Evolutionary conservation across 2,888 invertebrate species (phyloP).

Genomic region (Drosophila meridiana): DNA sequence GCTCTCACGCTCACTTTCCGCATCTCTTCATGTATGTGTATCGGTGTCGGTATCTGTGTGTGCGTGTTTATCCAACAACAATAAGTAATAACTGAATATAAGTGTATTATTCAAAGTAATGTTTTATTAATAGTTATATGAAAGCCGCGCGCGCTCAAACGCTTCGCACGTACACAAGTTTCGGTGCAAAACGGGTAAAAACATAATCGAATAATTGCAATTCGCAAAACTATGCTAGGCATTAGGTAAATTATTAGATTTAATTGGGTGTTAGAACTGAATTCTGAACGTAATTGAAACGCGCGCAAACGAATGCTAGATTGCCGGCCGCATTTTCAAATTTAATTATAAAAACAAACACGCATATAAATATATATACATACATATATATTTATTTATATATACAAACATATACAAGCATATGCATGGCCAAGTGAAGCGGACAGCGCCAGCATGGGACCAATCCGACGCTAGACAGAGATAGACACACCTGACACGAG

Average conservation of each 20-base stretch:
- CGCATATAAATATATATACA: slow-evolving; percentile 20
- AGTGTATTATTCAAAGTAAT: slow-evolving; percentile 8
- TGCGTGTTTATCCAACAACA: slow-evolving; percentile 27
- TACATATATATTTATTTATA: slow-evolving; percentile 40
- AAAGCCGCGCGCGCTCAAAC: slow-evolving; percentile 8
- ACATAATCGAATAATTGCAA: slow-evolving; percentile 63
- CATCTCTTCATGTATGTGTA: slow-evolving; percentile 23
- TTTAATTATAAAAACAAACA: slow-evolving; percentile 62
- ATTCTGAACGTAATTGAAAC: slow-evolving; percentile 20
- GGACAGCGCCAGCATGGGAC: slow-evolving; percentile 67
- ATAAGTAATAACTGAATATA: slow-evolving; percentile 1
- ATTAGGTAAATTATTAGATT: slow-evolving; percentile 71
- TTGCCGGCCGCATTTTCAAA: slow-evolving; percentile 41
- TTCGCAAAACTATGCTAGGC: slow-evolving; percentile 61
- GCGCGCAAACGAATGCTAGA: slow-evolving; percentile 40
- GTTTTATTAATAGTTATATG: slow-evolving; percentile 20
- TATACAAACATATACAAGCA: not conserved
- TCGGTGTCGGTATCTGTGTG: slow-evolving; percentile 33
- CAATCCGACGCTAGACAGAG: slow-evolving; percentile 64
- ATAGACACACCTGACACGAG: slow-evolving; percentile 22
- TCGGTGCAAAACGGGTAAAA: slow-evolving; percentile 81
- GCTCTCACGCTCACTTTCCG: slow-evolving; percentile 7
- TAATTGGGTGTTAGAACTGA: slow-evolving; percentile 53
- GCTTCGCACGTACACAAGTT: slow-evolving; percentile 75
- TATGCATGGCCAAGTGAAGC: slow-evolving; percentile 16